Conservation (phyloP, 1,140 invertebrate genomes). For the Drosophila nasuta region DNA sequence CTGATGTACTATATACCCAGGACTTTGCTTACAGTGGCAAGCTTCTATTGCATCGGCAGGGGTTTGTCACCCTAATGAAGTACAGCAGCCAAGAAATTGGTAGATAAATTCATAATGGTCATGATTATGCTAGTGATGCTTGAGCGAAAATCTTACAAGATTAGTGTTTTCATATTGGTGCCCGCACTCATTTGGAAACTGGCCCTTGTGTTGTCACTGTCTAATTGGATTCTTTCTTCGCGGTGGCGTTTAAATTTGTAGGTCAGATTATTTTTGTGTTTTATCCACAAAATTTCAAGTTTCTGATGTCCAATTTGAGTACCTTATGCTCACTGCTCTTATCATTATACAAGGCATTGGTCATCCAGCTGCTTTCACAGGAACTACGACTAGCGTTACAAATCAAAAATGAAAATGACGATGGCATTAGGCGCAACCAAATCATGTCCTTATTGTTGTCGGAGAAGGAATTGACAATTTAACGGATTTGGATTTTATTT, state of each 20-base stretch:
- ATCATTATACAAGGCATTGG: conserved; percentile 55
- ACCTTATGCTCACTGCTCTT: conserved; percentile 49
- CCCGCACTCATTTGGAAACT: conserved; percentile 44
- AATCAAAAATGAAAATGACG: conserved; percentile 21
- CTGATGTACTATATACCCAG: conserved; percentile 21
- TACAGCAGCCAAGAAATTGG: conserved; percentile 15
- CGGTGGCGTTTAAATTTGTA: conserved; percentile 6
- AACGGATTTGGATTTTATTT: conserved; percentile 35
- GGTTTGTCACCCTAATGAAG: conserved; percentile 46
- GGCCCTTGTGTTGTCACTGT: conserved; percentile 24
- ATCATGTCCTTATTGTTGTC: conserved; percentile 36
- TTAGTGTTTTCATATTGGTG: conserved; percentile 30
- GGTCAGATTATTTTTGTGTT: conserved; percentile 41
- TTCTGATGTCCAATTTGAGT: conserved; percentile 44
- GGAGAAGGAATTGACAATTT: conserved; percentile 32
- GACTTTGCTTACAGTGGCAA: conserved; percentile 6
- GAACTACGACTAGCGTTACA: conserved; percentile 49
- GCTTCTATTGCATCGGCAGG: conserved; percentile 36
- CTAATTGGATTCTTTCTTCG: conserved; percentile 42
- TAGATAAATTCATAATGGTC: neutral
- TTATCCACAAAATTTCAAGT: conserved; percentile 10
- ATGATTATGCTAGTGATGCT: conserved; percentile 37
- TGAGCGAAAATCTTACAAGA: conserved; percentile 27
- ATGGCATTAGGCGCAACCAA: neutral
- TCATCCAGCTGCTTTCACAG: conserved; percentile 49